phyloP scores from a whole-genome alignment of 1,140 invertebrate species.

The Diorhabda sublineata region DNA sequence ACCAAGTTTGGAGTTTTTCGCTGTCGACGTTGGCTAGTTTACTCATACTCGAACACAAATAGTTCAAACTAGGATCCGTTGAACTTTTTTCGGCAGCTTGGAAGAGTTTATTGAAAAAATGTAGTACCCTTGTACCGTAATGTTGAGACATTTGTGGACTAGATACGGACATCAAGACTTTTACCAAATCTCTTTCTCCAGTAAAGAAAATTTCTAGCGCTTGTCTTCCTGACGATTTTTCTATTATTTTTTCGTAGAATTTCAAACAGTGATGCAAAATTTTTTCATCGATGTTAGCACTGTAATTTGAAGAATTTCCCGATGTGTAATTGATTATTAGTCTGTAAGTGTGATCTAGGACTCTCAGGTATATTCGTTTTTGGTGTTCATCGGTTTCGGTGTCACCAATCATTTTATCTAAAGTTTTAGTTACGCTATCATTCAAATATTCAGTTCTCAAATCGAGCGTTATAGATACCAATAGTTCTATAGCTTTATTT shows the following conservation, averaged over 20 bases:
- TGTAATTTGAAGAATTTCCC: conserved; percentile 12
- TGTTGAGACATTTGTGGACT: conserved; percentile 61
- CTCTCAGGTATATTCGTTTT: conserved; percentile 57
- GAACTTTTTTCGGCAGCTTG: conserved; percentile 58
- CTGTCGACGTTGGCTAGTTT: conserved; percentile 63
- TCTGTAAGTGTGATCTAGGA: conserved; percentile 65
- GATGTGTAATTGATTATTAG: conserved; percentile 58
- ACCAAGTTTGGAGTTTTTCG: conserved; percentile 63
- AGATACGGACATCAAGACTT: conserved; percentile 70
- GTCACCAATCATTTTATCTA: conserved; percentile 65
- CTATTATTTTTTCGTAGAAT: conserved; percentile 81
- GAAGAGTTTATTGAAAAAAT: conserved; percentile 77
- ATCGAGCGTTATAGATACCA: conserved; percentile 73
- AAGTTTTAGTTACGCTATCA: conserved; percentile 57
- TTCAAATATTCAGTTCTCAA: conserved; percentile 70
- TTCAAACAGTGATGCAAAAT: conserved; percentile 67
- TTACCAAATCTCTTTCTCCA: conserved; percentile 58
- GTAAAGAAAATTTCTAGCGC: conserved; percentile 80
- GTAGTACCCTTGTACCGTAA: conserved; percentile 73
- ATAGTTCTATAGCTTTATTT: conserved; percentile 51
- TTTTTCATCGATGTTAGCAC: conserved; percentile 57
- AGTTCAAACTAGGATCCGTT: conserved; percentile 61
- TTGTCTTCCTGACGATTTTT: conserved; percentile 70
- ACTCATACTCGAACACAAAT: conserved; percentile 64
- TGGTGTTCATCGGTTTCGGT: conserved; percentile 60